These are phyloP conservation scores for Rhyzopertha dominica DNA, from an alignment of 1,140 invertebrate genomes.

Conservation along the genomic window DNA sequence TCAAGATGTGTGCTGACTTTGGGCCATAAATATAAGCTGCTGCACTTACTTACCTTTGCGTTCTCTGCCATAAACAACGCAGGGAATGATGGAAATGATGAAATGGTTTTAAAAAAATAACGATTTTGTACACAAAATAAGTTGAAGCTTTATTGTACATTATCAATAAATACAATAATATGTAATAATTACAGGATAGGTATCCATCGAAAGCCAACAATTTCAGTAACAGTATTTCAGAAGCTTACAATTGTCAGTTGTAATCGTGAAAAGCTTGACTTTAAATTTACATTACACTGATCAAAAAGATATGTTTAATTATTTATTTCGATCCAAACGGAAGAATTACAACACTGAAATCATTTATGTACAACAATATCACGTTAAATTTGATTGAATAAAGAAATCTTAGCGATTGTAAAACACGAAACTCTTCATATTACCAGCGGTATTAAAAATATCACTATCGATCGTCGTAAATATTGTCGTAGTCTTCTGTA, in stretches of 20 bases:
- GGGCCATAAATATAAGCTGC: too few relatives aligned
- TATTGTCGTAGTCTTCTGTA: conserved; percentile 40
- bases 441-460: conserved; percentile 35
- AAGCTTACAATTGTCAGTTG: conserved; percentile 22
- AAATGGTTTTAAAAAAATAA: conserved; percentile 2
- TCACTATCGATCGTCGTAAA: conserved; percentile 40
- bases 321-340: conserved; percentile 14
- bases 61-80: too few relatives aligned
- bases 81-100: too few relatives aligned
- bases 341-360: conserved; percentile 2
- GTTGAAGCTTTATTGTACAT: conserved; percentile 46
- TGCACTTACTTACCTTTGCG: too few relatives aligned
- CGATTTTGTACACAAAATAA: conserved; percentile 44
- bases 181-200: conserved; percentile 36
- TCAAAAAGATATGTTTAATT: conserved; percentile 39
- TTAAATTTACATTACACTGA: conserved; percentile 29
- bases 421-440: conserved; percentile 17
- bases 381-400: conserved; percentile 9
- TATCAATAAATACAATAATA: conserved; percentile 37
- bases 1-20: too few relatives aligned
- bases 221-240: conserved; percentile 23
- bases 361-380: conserved; percentile 2
- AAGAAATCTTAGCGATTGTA: conserved; percentile 11
- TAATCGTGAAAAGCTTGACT: conserved; percentile 19
- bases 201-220: conserved; percentile 43